These are phyloP conservation scores for Cassiopea andromeda DNA, from an alignment of 30 jellyfish, hydroid and myxozoan species.

Conservation along the genomic window DNA sequence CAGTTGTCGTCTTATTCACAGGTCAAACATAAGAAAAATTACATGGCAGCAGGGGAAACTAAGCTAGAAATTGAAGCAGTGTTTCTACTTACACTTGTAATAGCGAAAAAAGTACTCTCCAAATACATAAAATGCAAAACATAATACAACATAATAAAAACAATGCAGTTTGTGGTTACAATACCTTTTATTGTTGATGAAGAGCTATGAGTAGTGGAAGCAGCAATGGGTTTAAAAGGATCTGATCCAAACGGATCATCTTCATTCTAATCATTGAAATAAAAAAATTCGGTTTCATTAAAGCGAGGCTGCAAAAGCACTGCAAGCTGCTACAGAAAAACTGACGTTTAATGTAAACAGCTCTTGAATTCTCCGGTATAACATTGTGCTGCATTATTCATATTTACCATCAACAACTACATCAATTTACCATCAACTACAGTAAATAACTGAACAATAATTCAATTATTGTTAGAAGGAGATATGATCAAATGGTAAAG, in stretches of 20 bases:
- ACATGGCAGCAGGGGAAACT: not conserved
- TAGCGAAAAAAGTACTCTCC: not conserved
- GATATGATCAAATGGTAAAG: too few species aligned
- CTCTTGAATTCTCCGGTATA: too few species aligned
- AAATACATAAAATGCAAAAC: not conserved
- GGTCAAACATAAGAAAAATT: too few species aligned
- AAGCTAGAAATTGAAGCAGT: not conserved
- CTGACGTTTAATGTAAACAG: not conserved
- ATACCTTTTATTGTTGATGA: constrained; percentile 62
- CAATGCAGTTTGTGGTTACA: not conserved
- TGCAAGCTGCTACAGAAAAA: not conserved
- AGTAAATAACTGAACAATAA: too few species aligned
- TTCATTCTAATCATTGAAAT: constrained; percentile 32
- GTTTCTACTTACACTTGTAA: too few species aligned
- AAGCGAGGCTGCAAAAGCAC: too few species aligned
- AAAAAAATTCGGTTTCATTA: too few species aligned
- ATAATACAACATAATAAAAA: not conserved
- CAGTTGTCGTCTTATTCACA: too few species aligned
- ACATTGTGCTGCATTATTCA: too few species aligned
- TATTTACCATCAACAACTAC: too few species aligned
- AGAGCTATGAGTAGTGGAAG: constrained; percentile 68
- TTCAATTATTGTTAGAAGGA: too few species aligned
- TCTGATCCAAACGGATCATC: constrained; percentile 91
- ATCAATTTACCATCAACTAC: too few species aligned
- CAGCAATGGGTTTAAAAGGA: constrained; percentile 87